Evolutionary conservation across 2,797 vertebrate species (phyloP), one percentile per base, ranked within the genome.

Genomic region (Ambastaia sidthimunki): DNA sequence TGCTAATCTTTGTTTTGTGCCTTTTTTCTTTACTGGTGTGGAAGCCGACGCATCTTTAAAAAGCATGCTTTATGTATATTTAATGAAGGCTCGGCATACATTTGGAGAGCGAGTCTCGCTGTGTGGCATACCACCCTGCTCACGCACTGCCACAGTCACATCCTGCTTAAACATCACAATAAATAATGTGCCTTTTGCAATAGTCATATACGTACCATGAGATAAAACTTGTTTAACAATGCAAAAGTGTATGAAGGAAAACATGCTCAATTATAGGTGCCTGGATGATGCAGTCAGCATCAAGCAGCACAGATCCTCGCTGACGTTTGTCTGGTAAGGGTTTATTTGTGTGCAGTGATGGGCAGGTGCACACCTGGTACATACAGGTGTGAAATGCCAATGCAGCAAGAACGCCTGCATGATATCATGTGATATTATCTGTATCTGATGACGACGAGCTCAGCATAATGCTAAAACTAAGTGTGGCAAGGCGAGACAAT

Each of bases 1-100:
- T 93, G 93, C 92, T 88, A 91, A 92, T 93, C 93, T 94, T 92
- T 93, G 91, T 91, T 93, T 90, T 90, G 89, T 88, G 91, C 91
- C 83, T 84, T 88, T 85, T 80, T 83, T 76, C 68, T 82, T 82
- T 86, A 82, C 71, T 82, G 63, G 82, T 83, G 82, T 83, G 78
- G 76, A 86, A 84, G 80, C 82, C 76, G 78, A 76, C 80, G 83
- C 73, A 55, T 82, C 76, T 82, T 85, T 83, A 71, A 87, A 86
- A 86, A 82, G 80, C 83, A 67, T 80, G 79, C 90, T 89, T 90
- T 91, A 92, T 94, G 90, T 93, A 93, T 93, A 91, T 94, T 93
- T 92, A 93, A 93, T 90, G 88, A 91, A 91, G 89, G 82, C 86
- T 92, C 90, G 89, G 92, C 92, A 92, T 93, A 92, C 89, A 90